Evolutionary conservation across 2,888 invertebrate species (phyloP).

Genomic region (Byasa hedistus): DNA sequence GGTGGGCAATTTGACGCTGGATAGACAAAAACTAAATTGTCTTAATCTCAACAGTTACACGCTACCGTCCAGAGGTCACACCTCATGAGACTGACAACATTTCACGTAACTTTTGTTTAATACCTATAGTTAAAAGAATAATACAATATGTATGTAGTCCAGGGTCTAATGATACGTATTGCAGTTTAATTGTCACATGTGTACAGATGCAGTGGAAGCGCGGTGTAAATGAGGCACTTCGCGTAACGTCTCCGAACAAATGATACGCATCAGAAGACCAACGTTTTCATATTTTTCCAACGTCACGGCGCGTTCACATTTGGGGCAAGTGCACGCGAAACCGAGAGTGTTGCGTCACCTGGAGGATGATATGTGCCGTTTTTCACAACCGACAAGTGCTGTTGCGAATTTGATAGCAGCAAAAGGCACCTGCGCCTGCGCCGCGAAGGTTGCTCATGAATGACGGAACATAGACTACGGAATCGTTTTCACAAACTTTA

Average conservation of each 20-base stretch:
- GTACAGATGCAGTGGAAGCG: conserved; percentile 32
- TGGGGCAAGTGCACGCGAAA: conserved; percentile 77
- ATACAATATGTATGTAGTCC: no score
- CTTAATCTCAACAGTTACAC: conserved; percentile 7
- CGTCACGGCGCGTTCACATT: conserved; percentile 71
- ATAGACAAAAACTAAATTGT: conserved; percentile 25
- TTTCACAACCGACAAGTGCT: conserved; percentile 51
- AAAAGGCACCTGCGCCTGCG: conserved; percentile 29
- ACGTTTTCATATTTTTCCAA: conserved; percentile 71
- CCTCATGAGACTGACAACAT: not conserved
- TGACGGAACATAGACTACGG: conserved; percentile 17
- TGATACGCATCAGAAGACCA: conserved; percentile 56
- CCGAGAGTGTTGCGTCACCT: conserved; percentile 71
- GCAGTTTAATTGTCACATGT: no score
- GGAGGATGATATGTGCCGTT: conserved; percentile 57
- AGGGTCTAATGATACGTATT: no score
- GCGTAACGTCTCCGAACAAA: conserved; percentile 40
- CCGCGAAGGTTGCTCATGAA: conserved; percentile 13
- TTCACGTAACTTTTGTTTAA: no score
- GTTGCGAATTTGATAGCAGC: conserved; percentile 43
- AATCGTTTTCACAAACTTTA: not conserved
- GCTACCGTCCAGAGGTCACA: conserved; percentile 17
- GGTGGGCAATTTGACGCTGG: conserved; percentile 14
- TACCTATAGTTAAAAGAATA: no score
- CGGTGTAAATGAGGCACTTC: conserved; percentile 36